Evolutionary conservation across 2,113 vertebrate species (phyloP), one percentile per base, ranked within the genome.

Genomic region (Centropristis striata): DNA sequence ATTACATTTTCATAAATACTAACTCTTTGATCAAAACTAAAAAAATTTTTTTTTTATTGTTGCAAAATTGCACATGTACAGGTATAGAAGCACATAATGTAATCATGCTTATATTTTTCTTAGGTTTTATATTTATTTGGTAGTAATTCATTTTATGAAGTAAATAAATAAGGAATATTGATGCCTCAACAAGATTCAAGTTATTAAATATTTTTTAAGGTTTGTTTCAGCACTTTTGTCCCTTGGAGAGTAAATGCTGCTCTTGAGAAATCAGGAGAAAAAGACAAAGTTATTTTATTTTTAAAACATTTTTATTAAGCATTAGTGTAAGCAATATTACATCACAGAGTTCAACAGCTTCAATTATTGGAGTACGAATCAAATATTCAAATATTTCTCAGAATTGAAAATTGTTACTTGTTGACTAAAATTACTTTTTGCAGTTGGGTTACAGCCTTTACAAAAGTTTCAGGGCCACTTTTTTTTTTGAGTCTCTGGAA

Each of bases 1-100:
- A 68, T 70, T 63, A 28, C 64, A 39, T 74, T 84, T 80, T 71
- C 13, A 23, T 60, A 42, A 32, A 65, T 27, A 5, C 61, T 44
- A n/a, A 46, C 32, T 81, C 11, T 47, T 21, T 69, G 16, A 72
- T 77, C 50, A 63, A 84, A 68, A 74, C 83, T 13, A 85, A 88
- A 75, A 44, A n/a, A n/a, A n/a, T n/a, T n/a, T n/a, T n/a, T n/a
- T 75, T 80, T 84, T 6, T 59, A 47, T 65, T 55, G 12, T 46
- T 65, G 11, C n/a, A 72, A 67, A 75, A 65, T 16, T 78, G 73
- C 65, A 87, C 21, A 70, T 59, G 25, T 55, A 55, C 14, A 74
- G 58, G 71, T 68, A 53, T 49, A 50, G 64, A 49, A 58, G 20
- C 18, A 37, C 5, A 8, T 16, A 50, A 55, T 42, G 27, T 49